Percentiles rank a stretch among this genome's conserved stretches.
phyloP scores from a whole-genome alignment of 1,140 invertebrate genomes.

The Dendrolimus kikuchii region DNA sequence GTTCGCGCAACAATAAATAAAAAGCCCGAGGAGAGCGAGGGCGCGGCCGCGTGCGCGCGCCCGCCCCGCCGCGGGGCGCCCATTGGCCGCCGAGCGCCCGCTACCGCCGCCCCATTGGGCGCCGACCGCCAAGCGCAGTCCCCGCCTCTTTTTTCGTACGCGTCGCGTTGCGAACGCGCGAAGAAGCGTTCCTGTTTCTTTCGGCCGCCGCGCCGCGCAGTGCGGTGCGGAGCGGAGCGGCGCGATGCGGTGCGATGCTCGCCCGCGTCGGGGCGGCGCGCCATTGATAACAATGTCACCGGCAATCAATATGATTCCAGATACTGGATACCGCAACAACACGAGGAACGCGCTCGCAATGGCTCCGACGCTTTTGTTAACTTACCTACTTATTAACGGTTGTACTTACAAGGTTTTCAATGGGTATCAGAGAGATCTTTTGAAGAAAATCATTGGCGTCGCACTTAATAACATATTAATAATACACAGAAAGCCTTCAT shows the following conservation, averaged over 20 bases:
- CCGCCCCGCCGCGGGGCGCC: conserved; percentile 38
- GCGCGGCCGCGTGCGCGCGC: conserved; percentile 60
- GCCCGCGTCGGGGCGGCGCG: conserved; percentile 47
- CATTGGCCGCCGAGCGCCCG: conserved; percentile 36
- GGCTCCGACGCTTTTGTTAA: no score
- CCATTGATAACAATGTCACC: conserved; percentile 77
- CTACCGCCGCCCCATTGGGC: conserved; percentile 32
- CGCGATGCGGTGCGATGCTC: conserved; percentile 27
- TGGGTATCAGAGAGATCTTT: no score
- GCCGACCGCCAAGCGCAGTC: conserved; percentile 40
- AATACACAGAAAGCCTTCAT: no score
- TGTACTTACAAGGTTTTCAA: no score
- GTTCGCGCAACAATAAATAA: conserved; percentile 68
- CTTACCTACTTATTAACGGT: no score
- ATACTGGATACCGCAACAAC: conserved; percentile 25
- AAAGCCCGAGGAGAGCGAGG: conserved; percentile 55
- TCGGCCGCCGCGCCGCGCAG: conserved; percentile 57
- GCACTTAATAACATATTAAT: no score
- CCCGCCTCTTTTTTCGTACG: conserved; percentile 66
- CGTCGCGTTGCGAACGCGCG: conserved; percentile 50
- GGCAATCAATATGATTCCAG: conserved; percentile 70
- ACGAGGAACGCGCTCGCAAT: neutral
- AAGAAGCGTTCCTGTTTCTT: conserved; percentile 69
- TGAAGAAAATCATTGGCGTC: no score
- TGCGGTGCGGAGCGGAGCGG: conserved; percentile 50